phyloP scores from a whole-genome alignment of 1,140 invertebrate species.

The Liolophura sinensis region DNA sequence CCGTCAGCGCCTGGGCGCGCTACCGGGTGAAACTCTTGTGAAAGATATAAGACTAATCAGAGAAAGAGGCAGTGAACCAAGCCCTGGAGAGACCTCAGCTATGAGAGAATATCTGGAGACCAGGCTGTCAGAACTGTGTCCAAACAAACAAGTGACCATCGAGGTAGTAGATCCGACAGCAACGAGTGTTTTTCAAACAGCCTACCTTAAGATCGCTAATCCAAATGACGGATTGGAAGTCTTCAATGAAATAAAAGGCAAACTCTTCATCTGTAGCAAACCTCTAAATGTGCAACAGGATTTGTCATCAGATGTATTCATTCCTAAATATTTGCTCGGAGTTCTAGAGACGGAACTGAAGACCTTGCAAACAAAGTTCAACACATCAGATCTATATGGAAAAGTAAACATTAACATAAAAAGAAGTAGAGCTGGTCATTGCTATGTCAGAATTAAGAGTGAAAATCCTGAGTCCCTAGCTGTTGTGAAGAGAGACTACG shows the following conservation, averaged over 20 bases:
- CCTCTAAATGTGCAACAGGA: neutral
- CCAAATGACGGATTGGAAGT: neutral
- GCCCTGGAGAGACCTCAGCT: too few species aligned
- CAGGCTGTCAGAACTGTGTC: too few species aligned
- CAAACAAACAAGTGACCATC: too few species aligned
- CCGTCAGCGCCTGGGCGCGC: constrained; percentile 2
- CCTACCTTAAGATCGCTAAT: neutral
- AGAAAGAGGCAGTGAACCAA: constrained; percentile 1
- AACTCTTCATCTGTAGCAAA: neutral
- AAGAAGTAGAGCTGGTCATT: neutral
- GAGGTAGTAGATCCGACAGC: too few species aligned
- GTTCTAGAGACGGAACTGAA: neutral
- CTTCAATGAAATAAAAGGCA: neutral
- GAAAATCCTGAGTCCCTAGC: neutral
- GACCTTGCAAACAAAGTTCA: neutral
- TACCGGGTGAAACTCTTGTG: neutral
- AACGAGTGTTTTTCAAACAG: neutral
- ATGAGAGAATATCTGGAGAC: too few species aligned
- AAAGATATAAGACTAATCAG: neutral
- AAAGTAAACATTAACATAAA: constrained; percentile 10
- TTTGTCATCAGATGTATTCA: neutral
- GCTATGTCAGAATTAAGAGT: constrained; percentile 8
- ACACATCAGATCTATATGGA: neutral
- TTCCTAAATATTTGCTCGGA: neutral
- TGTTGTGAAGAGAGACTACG: constrained; percentile 18